Evolutionary conservation across 2,888 invertebrate genomes (phyloP), one percentile per base, ranked within the genome.

Genomic region (Macrosoma leucophasiata): DNA sequence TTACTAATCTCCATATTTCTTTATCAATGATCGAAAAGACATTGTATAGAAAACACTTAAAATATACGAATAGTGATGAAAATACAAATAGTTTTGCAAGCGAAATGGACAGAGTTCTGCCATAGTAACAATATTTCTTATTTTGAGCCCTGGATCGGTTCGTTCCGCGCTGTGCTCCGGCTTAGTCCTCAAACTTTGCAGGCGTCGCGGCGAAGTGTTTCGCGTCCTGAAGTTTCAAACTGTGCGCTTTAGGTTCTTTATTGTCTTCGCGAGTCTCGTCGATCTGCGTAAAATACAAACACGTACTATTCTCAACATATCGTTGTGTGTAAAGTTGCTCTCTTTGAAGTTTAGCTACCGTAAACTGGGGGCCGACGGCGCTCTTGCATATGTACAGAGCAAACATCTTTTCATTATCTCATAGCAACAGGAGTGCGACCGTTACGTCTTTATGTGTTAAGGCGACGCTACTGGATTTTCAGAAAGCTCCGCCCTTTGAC

Each of bases 191-290:
- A 63, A 77, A 82, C 71, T 79, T 79, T 71, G 52, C 53, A 61
- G 62, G 67, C 68, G 66, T 58, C 62, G 39, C 36, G 48, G 43
- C 60, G 50, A 46, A 69, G 65, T 72, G 65, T 70, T 70, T 67
- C 69, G 62, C 60, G 50, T 65, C 54, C 61, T 61, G 70, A 77
- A 79, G 61, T 79, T 79, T 79, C 65, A 73, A 79, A 77, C 72
- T 72, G 65, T 63, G 67, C 76, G 72, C 72, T 78, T 75, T 70
- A 62, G 63, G 62, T 75, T 73, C 74, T 77, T 77, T 78, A 79
- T 78, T 78, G 73, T 81, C 70, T 77, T 66, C 65, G 48, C 55
- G 56, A 55, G 55, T 43, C 55, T 65, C 60, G 52, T 65, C 56
- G 70, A 62, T 69, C 62, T 60, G 64, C 59, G 64, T 68, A 60